phyloP scores from a whole-genome alignment of 2,888 invertebrate species.

The Palloptera scutellata region DNA sequence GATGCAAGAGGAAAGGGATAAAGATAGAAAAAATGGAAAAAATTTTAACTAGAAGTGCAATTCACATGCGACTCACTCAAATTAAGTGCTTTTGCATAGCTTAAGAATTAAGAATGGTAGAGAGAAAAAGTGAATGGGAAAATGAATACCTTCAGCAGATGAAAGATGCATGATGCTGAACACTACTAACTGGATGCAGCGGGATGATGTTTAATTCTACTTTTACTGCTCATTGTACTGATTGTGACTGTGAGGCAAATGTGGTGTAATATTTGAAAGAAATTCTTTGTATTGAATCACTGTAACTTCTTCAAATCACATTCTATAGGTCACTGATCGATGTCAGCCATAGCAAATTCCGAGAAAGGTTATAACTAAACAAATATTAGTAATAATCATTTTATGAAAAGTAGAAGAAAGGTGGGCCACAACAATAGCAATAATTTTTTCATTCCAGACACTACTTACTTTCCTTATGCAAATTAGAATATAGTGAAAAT shows the following conservation, averaged over 20 bases:
- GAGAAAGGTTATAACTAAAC: too few species aligned
- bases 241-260: neutral
- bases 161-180: slow-evolving; percentile 19
- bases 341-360: too few species aligned
- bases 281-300: too few species aligned
- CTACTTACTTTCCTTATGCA: too few species aligned
- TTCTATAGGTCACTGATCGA: too few species aligned
- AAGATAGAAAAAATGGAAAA: slow-evolving; percentile 23
- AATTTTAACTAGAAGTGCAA: slow-evolving; percentile 35
- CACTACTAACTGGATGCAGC: slow-evolving; percentile 4
- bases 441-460: too few species aligned
- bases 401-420: too few species aligned
- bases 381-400: too few species aligned
- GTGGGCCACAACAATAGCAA: too few species aligned
- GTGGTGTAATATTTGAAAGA: neutral
- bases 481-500: too few species aligned
- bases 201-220: neutral
- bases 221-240: neutral
- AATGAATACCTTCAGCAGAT: slow-evolving; percentile 41
- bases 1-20: neutral
- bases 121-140: slow-evolving; percentile 29
- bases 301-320: too few species aligned
- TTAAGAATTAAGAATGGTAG: slow-evolving; percentile 23
- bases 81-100: slow-evolving; percentile 47
- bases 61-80: slow-evolving; percentile 43